Base-by-base conservation (phyloP, 2,113 vertebrate genomes). In the Poecile atricapillus region DNA sequence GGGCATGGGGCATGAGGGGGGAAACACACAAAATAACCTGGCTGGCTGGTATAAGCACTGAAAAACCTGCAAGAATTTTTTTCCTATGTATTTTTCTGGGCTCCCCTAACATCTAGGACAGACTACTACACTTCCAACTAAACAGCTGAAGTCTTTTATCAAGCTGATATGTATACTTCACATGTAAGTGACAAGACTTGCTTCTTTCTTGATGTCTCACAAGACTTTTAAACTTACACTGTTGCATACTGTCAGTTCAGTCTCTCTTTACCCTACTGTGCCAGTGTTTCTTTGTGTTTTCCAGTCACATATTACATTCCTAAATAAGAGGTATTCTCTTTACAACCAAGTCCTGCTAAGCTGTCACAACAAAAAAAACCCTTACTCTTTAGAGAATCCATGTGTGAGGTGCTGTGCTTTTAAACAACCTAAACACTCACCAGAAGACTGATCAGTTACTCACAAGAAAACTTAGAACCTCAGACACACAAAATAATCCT, bases 1-100 rank as follows among this genome's bases (percentile, higher is more conserved):
- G 0, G 2, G 15, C 28, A 83, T 33, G 22, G 11, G 13, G 21
- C 0, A 0, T 24, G 35, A 53, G 6, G 8, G 8, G 30, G 14
- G 4, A 11, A 50, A 62, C 1, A 1, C 24, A 87, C 0, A 1
- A 80, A 74, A 74, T n/a, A 83, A 68, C 14, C 43, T n/a, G 24
- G 30, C 21, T 31, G 15, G 30, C 13, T 65, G 10, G 7, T 33
- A 37, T 1, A 90, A 81, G 8, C 37, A 71, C 0, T 37, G 28
- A 78, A 90, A 78, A 20, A 60, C 3, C 20, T 47, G 7, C 11
- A 67, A 55, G 25, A 55, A 67, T 74, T 31, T 0, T 18, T 12
- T 56, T 56, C 53, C 25, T n/a, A 27, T 3, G 10, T 5, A 50
- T 44, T 73, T 22, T 8, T 93, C 35, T 25, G n/a, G 47, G 56